Conservation (phyloP, 1,140 invertebrate species). For the Psix sp. region DNA sequence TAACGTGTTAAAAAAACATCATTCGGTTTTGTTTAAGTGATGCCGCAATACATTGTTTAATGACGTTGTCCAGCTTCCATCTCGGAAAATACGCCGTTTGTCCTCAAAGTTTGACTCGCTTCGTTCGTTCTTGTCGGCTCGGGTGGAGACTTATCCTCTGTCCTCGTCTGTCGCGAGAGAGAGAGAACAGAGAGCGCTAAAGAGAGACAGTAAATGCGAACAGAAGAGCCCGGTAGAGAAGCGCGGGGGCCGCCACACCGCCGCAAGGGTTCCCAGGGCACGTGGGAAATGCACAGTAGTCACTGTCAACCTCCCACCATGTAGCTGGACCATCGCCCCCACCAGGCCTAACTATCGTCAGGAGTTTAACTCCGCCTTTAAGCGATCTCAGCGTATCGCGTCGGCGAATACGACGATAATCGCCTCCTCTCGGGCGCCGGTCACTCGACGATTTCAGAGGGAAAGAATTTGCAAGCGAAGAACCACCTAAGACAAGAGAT, state of each 20-base stretch:
- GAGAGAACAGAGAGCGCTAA: constrained; percentile 34
- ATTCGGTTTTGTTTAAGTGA: constrained; percentile 45
- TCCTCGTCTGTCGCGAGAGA: constrained; percentile 14
- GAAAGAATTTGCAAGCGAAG: constrained; percentile 64
- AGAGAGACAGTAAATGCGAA: constrained; percentile 56
- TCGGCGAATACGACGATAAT: constrained; percentile 68
- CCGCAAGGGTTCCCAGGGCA: constrained; percentile 78
- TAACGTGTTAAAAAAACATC: constrained; percentile 52
- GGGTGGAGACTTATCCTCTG: constrained; percentile 10
- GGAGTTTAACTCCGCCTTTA: constrained; percentile 65
- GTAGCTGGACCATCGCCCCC: constrained; percentile 62
- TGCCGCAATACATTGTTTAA: constrained; percentile 50
- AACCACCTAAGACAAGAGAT: constrained; percentile 62
- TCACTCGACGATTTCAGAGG: constrained; percentile 41
- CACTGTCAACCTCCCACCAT: constrained; percentile 70
- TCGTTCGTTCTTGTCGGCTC: constrained; percentile 36
- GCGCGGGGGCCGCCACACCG: constrained; percentile 72
- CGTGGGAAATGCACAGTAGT: constrained; percentile 78
- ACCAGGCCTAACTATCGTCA: constrained; percentile 63
- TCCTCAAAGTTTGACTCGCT: constrained; percentile 33
- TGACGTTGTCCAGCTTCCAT: constrained; percentile 56
- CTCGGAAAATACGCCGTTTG: constrained; percentile 52
- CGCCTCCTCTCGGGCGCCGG: constrained; percentile 56
- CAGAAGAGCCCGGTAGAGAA: constrained; percentile 63
- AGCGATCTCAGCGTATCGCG: constrained; percentile 65